Percentiles rank a stretch among this genome's conserved stretches.
Conservation (phyloP, 2,113 vertebrate species). For the Macrotus californicus region DNA sequence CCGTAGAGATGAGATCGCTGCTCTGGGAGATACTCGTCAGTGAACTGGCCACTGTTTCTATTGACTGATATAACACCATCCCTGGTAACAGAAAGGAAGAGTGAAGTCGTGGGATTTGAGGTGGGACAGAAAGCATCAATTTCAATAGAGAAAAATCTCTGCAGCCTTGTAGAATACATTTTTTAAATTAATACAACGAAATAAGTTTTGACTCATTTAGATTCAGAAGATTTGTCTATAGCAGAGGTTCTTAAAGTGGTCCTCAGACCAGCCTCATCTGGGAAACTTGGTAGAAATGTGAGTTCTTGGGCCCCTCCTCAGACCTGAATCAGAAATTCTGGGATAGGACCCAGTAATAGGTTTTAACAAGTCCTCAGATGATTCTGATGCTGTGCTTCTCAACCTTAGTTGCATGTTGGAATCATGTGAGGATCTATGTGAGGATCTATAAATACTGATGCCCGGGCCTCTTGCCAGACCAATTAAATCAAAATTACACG, state of each 20-base stretch:
- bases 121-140: background rate
- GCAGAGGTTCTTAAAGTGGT: background rate
- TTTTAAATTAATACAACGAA: background rate
- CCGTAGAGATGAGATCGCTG: slow-evolving; percentile 97
- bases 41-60: slow-evolving; percentile 86
- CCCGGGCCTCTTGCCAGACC: background rate
- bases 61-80: slow-evolving; percentile 91
- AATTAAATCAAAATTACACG: background rate
- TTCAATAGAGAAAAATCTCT: background rate
- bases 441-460: background rate
- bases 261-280: background rate
- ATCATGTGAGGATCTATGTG: background rate
- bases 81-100: slow-evolving; percentile 74
- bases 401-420: background rate
- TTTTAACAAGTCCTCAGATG: background rate
- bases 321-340: background rate
- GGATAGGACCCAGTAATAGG: background rate
- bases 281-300: background rate
- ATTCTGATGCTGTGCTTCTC: background rate
- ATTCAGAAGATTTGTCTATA: background rate
- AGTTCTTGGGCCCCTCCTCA: background rate
- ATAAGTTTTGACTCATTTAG: background rate
- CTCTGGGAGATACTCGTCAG: slow-evolving; percentile 92
- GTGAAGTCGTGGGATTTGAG: background rate
- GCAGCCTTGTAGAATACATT: background rate